Evolutionary conservation across 2,888 invertebrate genomes (phyloP).

Genomic region (Polymixis flavicincta): DNA sequence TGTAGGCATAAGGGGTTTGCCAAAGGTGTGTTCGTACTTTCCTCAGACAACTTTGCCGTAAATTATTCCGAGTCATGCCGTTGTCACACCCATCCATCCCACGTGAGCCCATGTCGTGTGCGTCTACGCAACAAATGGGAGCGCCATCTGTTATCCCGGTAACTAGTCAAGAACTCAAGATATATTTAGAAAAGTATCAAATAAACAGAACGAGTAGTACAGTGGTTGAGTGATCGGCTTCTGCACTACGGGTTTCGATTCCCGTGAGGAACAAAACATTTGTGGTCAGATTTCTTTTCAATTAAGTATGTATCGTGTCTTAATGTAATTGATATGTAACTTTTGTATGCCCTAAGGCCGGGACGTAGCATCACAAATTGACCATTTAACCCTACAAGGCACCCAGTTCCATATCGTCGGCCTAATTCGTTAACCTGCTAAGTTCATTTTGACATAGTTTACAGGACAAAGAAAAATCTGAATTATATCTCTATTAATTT

Average conservation of each 20-base stretch:
- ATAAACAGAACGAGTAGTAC: not conserved
- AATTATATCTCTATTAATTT: too few relatives aligned
- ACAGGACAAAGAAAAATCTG: too few relatives aligned
- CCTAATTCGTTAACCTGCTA: too few relatives aligned
- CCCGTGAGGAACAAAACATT: not conserved
- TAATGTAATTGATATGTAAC: too few relatives aligned
- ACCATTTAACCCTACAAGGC: too few relatives aligned
- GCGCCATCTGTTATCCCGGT: not conserved
- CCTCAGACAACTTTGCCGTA: not conserved
- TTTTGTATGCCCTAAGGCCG: too few relatives aligned
- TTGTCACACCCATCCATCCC: not conserved
- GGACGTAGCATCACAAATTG: too few relatives aligned
- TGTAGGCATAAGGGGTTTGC: too few relatives aligned
- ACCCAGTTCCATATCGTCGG: too few relatives aligned
- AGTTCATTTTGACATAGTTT: too few relatives aligned
- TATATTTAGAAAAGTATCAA: constrained; percentile 6
- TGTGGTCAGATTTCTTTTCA: not conserved
- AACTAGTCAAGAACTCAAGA: not conserved
- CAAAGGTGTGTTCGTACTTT: not conserved
- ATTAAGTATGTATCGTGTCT: not conserved
- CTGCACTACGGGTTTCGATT: not conserved
- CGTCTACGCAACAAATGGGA: not conserved
- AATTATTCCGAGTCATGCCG: not conserved
- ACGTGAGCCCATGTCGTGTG: too few relatives aligned
- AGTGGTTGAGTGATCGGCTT: not conserved